phyloP scores from a whole-genome alignment of 2,113 vertebrate genomes.

The Mesocricetus auratus region DNA sequence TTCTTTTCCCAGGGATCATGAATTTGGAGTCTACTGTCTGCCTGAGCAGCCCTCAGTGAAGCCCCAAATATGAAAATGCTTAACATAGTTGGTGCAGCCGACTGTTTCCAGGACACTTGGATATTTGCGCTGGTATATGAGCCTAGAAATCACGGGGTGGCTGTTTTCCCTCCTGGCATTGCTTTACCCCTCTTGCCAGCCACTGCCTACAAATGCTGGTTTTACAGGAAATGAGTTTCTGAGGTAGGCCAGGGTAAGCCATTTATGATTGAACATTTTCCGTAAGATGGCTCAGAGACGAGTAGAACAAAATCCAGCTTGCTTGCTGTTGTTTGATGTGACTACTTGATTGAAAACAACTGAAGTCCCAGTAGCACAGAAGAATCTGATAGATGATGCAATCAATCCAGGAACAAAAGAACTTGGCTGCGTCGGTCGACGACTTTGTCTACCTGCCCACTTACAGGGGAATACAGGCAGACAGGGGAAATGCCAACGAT shows the following conservation, averaged over 20 bases:
- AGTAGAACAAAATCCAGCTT: conserved; percentile 32
- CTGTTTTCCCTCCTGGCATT: not conserved
- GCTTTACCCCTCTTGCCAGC: not conserved
- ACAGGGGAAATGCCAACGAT: conserved; percentile 40
- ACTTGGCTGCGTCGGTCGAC: not conserved
- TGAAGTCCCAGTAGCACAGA: not conserved
- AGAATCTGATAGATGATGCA: not conserved
- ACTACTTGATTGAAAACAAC: conserved; percentile 54
- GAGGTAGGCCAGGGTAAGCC: conserved; percentile 7
- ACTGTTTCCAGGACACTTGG: not conserved
- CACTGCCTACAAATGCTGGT: not conserved
- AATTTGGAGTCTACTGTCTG: not conserved
- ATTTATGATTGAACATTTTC: conserved; percentile 62
- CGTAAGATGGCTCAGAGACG: not conserved
- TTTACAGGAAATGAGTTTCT: conserved; percentile 59
- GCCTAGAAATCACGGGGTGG: conserved; percentile 25
- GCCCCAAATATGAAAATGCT: conserved; percentile 23
- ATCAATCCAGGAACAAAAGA: not conserved
- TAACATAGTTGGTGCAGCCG: not conserved
- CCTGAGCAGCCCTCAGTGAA: conserved; percentile 39
- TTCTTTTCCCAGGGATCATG: not conserved
- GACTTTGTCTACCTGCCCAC: not conserved
- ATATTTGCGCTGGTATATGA: not conserved
- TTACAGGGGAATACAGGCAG: conserved; percentile 44
- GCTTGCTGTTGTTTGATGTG: conserved; percentile 8